Conservation (phyloP, 2,113 vertebrate genomes). For the Phylloscopus whistleri region DNA sequence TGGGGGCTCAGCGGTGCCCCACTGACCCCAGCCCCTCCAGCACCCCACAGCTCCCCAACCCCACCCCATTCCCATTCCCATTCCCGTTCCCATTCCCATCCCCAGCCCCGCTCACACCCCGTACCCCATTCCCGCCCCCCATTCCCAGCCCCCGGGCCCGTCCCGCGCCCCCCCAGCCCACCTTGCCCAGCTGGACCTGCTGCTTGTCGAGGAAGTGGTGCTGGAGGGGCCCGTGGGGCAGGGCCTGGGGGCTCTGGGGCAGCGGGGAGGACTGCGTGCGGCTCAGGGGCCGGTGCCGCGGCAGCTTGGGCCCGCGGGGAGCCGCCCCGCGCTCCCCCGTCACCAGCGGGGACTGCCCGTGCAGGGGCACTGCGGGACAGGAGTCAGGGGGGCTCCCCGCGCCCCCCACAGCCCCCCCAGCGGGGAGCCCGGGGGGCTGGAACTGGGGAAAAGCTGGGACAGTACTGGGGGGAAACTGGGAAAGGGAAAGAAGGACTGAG, state of each 20-base stretch:
- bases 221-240: constrained; percentile 70
- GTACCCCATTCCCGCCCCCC: too few relatives aligned
- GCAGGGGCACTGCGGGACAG: constrained; percentile 82
- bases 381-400: not conserved
- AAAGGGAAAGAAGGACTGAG: too few relatives aligned
- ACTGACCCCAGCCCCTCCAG: too few relatives aligned
- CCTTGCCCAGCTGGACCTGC: too few relatives aligned
- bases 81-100: too few relatives aligned
- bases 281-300: constrained; percentile 84
- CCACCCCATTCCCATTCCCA: too few relatives aligned
- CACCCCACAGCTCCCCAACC: not conserved
- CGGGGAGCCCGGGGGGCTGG: too few relatives aligned
- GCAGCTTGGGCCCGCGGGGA: not conserved
- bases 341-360: constrained; percentile 90
- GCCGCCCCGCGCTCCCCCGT: constrained; percentile 79
- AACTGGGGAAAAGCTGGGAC: too few relatives aligned
- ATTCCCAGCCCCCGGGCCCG: too few relatives aligned
- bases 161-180: too few relatives aligned
- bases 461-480: too few relatives aligned
- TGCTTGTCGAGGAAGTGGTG: constrained; percentile 88
- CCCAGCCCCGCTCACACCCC: too few relatives aligned
- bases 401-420: not conserved
- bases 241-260: constrained; percentile 91
- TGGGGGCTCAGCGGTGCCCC: not conserved
- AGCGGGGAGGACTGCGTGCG: constrained; percentile 92